Percentiles rank a stretch among this genome's conserved stretches.
Evolutionary conservation across 2,888 invertebrate species (phyloP).

Genomic region (Acanthosoma haemorrhoidale): DNA sequence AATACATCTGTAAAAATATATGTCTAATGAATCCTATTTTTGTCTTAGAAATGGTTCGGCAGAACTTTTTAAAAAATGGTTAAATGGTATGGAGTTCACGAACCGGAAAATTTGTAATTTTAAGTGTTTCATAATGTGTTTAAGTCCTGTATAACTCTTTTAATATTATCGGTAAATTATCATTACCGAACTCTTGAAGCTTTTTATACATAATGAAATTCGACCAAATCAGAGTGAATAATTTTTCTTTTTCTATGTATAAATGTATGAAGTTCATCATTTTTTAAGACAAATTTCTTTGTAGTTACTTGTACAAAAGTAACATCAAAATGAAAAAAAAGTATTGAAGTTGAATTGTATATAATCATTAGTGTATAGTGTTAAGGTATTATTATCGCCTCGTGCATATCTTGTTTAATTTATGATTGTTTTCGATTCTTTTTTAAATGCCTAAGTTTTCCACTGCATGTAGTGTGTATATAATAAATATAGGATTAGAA

Average conservation of each 20-base stretch:
- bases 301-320: conserved; percentile 33
- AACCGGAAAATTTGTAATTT: neutral
- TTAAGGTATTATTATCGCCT: conserved; percentile 32
- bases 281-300: conserved; percentile 33
- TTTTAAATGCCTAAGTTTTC: conserved; percentile 37
- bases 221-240: conserved; percentile 25
- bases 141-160: neutral
- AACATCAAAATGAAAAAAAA: conserved; percentile 22
- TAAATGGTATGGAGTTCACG: conserved; percentile 4
- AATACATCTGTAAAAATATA: conserved; percentile 1
- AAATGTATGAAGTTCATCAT: conserved; percentile 26
- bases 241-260: conserved; percentile 19
- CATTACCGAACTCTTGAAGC: conserved; percentile 28
- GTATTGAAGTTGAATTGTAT: conserved; percentile 34
- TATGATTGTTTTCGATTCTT: conserved; percentile 27
- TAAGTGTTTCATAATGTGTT: neutral
- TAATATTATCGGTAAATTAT: neutral
- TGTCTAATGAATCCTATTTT: conserved; percentile 35
- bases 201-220: conserved; percentile 28
- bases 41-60: conserved; percentile 33
- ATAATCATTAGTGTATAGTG: conserved; percentile 38
- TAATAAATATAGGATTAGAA: conserved; percentile 31
- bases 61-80: conserved; percentile 24
- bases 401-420: conserved; percentile 37
- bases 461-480: conserved; percentile 40